phyloP scores from a whole-genome alignment of 2,888 invertebrate species.

The Ptychoptera contaminata region DNA sequence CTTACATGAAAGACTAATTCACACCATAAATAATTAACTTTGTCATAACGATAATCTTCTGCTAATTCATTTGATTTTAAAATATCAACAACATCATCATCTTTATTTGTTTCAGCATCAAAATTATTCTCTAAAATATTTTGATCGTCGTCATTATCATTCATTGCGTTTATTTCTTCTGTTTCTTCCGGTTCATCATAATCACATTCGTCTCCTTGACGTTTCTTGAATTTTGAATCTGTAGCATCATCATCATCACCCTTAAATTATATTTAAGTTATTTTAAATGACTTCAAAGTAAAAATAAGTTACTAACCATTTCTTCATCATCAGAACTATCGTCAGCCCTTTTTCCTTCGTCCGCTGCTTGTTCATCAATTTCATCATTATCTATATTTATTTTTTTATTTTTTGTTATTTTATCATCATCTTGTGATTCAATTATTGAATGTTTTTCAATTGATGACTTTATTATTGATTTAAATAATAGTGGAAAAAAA shows the following conservation, averaged over 20 bases:
- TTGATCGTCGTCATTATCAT: slow-evolving; percentile 18
- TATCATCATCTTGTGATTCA: slow-evolving; percentile 30
- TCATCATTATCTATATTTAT: slow-evolving; percentile 19
- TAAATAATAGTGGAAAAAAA: slow-evolving; percentile 54
- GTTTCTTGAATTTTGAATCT: slow-evolving; percentile 35
- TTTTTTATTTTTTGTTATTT: slow-evolving; percentile 17
- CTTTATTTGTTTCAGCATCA: slow-evolving; percentile 17
- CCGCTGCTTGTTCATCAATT: slow-evolving; percentile 27
- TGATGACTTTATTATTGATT: slow-evolving; percentile 40
- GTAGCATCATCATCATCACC: slow-evolving; percentile 29
- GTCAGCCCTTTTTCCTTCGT: slow-evolving; percentile 31
- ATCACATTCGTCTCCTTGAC: slow-evolving; percentile 43
- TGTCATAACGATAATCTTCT: slow-evolving; percentile 57
- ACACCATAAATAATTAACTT: slow-evolving; percentile 66
- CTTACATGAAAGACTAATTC: slow-evolving; percentile 58
- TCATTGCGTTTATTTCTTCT: slow-evolving; percentile 34
- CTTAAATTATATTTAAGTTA: slow-evolving; percentile 2
- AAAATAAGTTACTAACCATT: slow-evolving; percentile 4
- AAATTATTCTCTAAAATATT: slow-evolving; percentile 4
- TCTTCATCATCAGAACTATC: slow-evolving; percentile 26
- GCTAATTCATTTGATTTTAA: slow-evolving; percentile 21
- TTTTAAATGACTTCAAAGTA: not conserved
- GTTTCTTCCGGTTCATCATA: slow-evolving; percentile 49
- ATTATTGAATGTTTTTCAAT: slow-evolving; percentile 32
- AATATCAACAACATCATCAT: slow-evolving; percentile 22